These are phyloP conservation scores for Phacellophora camtschatica DNA, from an alignment of 30 jellyfish, hydroid and myxozoan genomes.

Conservation along the genomic window DNA sequence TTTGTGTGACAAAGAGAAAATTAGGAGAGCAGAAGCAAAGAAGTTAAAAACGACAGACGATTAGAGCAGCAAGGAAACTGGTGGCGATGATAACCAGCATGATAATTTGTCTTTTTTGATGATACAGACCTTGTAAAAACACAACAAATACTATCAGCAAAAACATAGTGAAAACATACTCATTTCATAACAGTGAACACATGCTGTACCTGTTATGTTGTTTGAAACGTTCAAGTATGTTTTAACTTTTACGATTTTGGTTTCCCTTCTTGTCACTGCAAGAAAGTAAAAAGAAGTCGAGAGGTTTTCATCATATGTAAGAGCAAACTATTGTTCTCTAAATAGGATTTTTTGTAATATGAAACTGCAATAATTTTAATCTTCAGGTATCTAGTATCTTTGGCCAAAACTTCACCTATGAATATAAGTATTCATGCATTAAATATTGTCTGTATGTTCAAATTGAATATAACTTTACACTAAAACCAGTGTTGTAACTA, in stretches of 20 bases:
- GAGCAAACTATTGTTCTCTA: background rate
- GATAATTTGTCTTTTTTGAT: background rate
- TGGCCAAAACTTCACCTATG: background rate
- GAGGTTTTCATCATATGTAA: too few species aligned
- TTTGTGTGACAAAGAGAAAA: conserved; percentile 32
- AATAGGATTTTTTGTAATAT: background rate
- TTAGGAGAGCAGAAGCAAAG: conserved; percentile 12
- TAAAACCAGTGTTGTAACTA: background rate
- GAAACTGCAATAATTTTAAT: background rate
- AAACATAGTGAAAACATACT: too few species aligned
- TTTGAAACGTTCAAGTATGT: conserved; percentile 5
- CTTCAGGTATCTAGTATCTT: background rate
- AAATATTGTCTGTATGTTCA: background rate
- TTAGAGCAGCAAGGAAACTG: conserved; percentile 50
- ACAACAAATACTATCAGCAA: background rate
- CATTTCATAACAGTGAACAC: too few species aligned
- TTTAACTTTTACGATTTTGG: background rate
- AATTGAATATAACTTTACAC: background rate
- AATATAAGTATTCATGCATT: background rate
- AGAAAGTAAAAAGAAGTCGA: too few species aligned
- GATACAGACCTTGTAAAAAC: background rate
- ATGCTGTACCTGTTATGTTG: too few species aligned
- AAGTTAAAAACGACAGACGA: background rate
- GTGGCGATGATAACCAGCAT: background rate
- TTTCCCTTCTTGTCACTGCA: too few species aligned